Evolutionary conservation across 2,113 vertebrate species (phyloP).

Genomic region (Copsychus sechellarum): DNA sequence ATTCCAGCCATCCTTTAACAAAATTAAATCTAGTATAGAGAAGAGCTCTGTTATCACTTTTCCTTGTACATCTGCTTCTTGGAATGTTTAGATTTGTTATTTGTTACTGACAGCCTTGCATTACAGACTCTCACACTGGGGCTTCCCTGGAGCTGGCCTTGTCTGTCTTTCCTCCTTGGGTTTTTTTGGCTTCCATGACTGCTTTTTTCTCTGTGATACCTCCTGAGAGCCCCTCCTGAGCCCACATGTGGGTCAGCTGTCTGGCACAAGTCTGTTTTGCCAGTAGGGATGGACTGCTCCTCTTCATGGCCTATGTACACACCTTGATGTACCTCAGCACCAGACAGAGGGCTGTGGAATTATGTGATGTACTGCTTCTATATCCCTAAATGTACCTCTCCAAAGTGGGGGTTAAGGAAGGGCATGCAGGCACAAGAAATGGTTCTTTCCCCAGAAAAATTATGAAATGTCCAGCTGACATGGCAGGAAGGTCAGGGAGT

Average conservation of each 20-base stretch:
- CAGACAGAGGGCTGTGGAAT: not conserved
- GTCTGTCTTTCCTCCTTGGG: not conserved
- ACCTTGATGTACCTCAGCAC: not conserved
- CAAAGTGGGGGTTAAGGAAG: not conserved
- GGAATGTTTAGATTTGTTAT: not conserved
- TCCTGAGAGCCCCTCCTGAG: not conserved
- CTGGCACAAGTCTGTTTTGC: not conserved
- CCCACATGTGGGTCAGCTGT: accelerated
- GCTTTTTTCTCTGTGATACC: not conserved
- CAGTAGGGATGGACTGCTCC: accelerated
- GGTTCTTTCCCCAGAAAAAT: not conserved
- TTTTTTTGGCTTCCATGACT: not conserved
- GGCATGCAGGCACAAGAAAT: not conserved
- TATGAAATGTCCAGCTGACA: not conserved
- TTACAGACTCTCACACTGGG: not conserved
- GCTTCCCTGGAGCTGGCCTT: not conserved
- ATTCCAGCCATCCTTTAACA: constrained; percentile 60
- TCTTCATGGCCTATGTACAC: not conserved
- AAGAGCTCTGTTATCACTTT: not conserved
- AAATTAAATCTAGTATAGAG: constrained; percentile 45
- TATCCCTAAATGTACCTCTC: not conserved
- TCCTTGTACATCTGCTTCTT: not conserved
- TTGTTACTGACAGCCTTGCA: not conserved
- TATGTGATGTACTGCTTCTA: not conserved
- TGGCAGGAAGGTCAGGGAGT: not conserved